These are phyloP conservation scores for Oreotrochilus melanogaster DNA, from an alignment of 2,113 vertebrate species.

Conservation along the genomic window DNA sequence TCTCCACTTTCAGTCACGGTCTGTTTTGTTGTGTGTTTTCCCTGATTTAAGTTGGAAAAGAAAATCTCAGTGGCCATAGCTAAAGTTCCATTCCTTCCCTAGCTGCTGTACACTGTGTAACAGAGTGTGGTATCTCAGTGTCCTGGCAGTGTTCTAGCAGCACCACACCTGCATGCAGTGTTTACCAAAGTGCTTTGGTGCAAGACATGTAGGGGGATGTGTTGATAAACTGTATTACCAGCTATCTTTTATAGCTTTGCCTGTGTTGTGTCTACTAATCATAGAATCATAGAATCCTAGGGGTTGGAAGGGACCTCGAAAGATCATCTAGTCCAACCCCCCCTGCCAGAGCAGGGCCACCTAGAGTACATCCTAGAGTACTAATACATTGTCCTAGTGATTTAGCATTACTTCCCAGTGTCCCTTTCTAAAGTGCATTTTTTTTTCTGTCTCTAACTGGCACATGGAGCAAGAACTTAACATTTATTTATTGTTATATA, in stretches of 20 bases:
- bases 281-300: too few relatives aligned
- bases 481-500: neutral
- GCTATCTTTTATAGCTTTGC: neutral
- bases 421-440: neutral
- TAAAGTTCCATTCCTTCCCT: neutral
- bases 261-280: neutral
- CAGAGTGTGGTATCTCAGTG: neutral
- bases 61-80: neutral
- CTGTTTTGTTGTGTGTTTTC: neutral
- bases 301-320: too few relatives aligned
- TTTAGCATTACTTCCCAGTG: neutral
- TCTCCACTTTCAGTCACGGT: neutral
- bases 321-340: too few relatives aligned
- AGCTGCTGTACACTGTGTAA: neutral
- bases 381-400: neutral
- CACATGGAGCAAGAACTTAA: neutral
- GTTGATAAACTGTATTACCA: neutral
- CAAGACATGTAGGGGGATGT: neutral
- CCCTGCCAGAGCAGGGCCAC: too few relatives aligned
- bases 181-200: neutral
- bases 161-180: rapidly evolving
- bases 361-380: too few relatives aligned
- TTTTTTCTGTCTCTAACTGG: neutral
- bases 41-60: neutral
- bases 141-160: neutral